Evolutionary conservation across 1,140 invertebrate species (phyloP).

Genomic region (Phocides pigmalion): DNA sequence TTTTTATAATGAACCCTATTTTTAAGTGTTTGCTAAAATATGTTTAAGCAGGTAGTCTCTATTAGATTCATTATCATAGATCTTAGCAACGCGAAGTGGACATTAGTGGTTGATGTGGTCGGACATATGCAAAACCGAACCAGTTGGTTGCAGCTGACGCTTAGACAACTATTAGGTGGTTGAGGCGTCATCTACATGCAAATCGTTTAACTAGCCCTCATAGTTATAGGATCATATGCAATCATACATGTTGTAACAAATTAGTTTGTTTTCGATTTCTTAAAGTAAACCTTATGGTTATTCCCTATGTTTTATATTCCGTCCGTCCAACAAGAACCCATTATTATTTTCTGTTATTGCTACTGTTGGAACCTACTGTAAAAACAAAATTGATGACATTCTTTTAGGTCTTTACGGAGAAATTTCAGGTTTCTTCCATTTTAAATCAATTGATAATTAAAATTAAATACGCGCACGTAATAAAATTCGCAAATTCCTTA

Average conservation of each 20-base stretch:
- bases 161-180: constrained; percentile 59
- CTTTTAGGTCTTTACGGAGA: too few species aligned
- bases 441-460: too few species aligned
- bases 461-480: too few species aligned
- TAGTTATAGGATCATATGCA: constrained; percentile 41
- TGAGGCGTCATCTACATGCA: constrained; percentile 61
- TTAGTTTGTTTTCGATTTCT: too few species aligned
- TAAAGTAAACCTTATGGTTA: too few species aligned
- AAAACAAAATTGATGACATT: too few species aligned
- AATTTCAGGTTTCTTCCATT: too few species aligned
- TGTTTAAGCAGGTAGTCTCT: constrained; percentile 30
- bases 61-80: constrained; percentile 52
- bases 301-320: too few species aligned
- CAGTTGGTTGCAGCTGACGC: constrained; percentile 68
- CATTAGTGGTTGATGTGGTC: constrained; percentile 70
- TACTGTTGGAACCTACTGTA: too few species aligned
- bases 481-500: too few species aligned
- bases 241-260: background rate
- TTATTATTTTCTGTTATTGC: too few species aligned
- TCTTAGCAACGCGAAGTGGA: constrained; percentile 47
- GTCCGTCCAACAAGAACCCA: too few species aligned
- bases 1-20: background rate
- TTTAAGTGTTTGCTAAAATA: background rate
- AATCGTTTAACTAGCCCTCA: constrained; percentile 54
- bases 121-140: constrained; percentile 63